Conservation (phyloP, 2,888 invertebrate genomes). For the Pyrrhia umbra region DNA sequence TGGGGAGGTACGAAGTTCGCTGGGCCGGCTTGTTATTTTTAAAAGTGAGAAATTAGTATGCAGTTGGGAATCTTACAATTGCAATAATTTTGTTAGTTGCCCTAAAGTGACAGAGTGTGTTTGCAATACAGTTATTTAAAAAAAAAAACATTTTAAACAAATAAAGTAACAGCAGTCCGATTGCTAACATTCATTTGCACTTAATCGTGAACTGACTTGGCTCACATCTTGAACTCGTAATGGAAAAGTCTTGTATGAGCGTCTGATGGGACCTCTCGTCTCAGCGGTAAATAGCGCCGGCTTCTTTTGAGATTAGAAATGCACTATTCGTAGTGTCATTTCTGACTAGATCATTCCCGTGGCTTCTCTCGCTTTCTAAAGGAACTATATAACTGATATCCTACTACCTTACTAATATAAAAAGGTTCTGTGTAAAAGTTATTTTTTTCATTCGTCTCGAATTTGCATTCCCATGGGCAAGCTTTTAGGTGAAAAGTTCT, state of each 20-base stretch:
- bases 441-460: too few relatives aligned
- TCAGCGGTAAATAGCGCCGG: constrained; percentile 14
- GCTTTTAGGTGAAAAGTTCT: too few relatives aligned
- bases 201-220: constrained; percentile 47
- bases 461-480: too few relatives aligned
- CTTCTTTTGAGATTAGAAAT: constrained; percentile 1
- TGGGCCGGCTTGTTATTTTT: too few relatives aligned
- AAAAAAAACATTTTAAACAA: constrained; percentile 21
- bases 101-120: too few relatives aligned
- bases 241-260: constrained; percentile 59
- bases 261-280: constrained; percentile 19
- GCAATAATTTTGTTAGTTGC: too few relatives aligned
- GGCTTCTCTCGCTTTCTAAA: neutral
- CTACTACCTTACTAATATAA: too few relatives aligned
- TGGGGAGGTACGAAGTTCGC: too few relatives aligned
- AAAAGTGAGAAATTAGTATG: too few relatives aligned
- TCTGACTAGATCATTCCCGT: neutral
- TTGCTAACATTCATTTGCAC: constrained; percentile 50
- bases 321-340: neutral
- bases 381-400: too few relatives aligned
- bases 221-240: constrained; percentile 40
- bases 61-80: too few relatives aligned
- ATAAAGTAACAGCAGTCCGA: constrained; percentile 9
- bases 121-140: neutral
- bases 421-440: too few relatives aligned